phyloP scores from a whole-genome alignment of 2,113 vertebrate genomes.

The Melospiza georgiana region DNA sequence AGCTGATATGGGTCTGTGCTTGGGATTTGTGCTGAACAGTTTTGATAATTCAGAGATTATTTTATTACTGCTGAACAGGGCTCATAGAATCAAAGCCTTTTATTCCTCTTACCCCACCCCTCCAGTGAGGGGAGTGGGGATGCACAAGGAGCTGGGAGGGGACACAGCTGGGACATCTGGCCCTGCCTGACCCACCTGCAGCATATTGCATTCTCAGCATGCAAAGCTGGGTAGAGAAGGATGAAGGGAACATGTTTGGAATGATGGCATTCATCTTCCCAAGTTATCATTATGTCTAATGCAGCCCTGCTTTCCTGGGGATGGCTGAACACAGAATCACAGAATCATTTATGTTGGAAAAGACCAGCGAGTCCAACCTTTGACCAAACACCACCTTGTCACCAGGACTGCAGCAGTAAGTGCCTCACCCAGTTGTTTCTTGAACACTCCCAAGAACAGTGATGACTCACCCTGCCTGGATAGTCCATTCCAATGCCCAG shows the following conservation, averaged over 20 bases:
- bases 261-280: background rate
- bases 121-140: too few species aligned
- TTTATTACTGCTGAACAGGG: background rate
- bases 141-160: background rate
- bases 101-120: background rate
- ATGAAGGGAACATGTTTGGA: background rate
- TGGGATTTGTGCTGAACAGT: background rate
- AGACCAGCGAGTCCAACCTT: fast-evolving
- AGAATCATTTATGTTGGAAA: background rate
- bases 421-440: background rate
- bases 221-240: background rate
- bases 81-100: background rate
- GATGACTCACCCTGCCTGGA: background rate
- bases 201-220: fast-evolving
- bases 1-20: background rate
- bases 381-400: background rate
- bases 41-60: background rate
- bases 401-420: background rate
- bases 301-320: background rate
- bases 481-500: background rate
- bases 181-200: background rate
- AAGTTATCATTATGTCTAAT: background rate
- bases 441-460: background rate
- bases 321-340: background rate
- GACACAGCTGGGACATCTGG: background rate